Evolutionary conservation across 2,113 vertebrate species (phyloP), one percentile per base, ranked within the genome.

Genomic region (Phodopus roborovskii): DNA sequence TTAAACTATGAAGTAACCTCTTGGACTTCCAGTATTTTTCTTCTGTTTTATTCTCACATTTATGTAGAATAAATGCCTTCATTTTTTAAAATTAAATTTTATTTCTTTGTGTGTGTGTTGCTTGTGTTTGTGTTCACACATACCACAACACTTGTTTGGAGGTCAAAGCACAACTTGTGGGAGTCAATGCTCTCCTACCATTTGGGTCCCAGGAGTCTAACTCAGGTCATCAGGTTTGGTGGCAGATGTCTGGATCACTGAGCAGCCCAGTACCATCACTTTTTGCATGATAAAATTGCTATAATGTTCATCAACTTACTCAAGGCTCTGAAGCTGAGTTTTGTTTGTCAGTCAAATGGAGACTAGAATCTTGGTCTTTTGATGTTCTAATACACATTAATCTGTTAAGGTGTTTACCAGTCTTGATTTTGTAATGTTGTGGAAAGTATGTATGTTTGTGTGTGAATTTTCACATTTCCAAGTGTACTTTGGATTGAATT

Each of bases 21-120:
- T 88, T 89, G 1, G 5, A 78, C 36, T 87, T 87, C 56, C 45
- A 66, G 15, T 88, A 86, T 56, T 84, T 45, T 87, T 90, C 68
- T 89, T 81, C 81, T 79, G 0, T 94, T 88, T 82, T 95, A 71
- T 75, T 82, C 39, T 84, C 74, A 90, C 73, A 83, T 66, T 88
- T 66, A 45, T 64, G 5, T 5, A 71, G 20, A 33, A 2, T 82
- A 77, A 82, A 45, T 87, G 79, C 5, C 12, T 60, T 83, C 33
- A 48, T 13, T 70, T 70, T 53, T 87, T 8, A 62, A 83, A 83
- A 68, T 62, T 83, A 84, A 7, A 64, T 64, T 85, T 85, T 33
- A 33, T 64, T 83, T 19, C 5, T 64, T 5, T 42, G 60, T 45
- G 10, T 39, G 56, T 30, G 58, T 66, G 42, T 2, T 48, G 42